Conservation (phyloP, 2,888 invertebrate genomes). For the Orthosia incerta region DNA sequence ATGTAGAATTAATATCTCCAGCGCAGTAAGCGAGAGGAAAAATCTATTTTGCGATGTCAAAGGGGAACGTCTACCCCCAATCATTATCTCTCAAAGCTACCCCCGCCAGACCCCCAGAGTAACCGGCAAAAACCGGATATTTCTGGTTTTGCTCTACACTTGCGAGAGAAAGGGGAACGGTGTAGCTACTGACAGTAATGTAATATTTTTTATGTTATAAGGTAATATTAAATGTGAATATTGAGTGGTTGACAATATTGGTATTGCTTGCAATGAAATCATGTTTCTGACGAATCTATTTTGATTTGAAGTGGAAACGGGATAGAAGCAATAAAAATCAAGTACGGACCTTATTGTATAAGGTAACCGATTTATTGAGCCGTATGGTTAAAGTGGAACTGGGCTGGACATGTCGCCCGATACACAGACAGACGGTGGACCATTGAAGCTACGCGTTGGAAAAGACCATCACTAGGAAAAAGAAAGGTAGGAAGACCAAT, state of each 20-base stretch:
- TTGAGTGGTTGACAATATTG: slow-evolving; percentile 29
- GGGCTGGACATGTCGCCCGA: no score
- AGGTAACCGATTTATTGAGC: not conserved
- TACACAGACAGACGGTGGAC: no score
- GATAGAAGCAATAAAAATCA: not conserved
- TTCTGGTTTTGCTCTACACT: slow-evolving; percentile 41
- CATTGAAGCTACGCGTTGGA: no score
- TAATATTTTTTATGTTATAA: slow-evolving; percentile 17
- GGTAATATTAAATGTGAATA: slow-evolving; percentile 36
- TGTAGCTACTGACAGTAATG: slow-evolving; percentile 15
- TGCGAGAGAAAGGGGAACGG: not conserved
- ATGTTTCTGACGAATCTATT: not conserved
- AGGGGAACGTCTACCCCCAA: slow-evolving; percentile 62
- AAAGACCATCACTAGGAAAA: no score
- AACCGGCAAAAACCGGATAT: slow-evolving; percentile 49
- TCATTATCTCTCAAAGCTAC: slow-evolving; percentile 63
- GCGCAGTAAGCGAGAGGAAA: slow-evolving; percentile 57
- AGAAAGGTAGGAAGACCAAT: no score
- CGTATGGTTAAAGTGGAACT: no score
- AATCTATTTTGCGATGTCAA: slow-evolving; percentile 68
- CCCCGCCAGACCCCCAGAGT: slow-evolving; percentile 43
- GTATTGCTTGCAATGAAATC: slow-evolving; percentile 16
- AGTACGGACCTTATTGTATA: not conserved
- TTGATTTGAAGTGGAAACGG: not conserved
- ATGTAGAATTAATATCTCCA: slow-evolving; percentile 59